A percentile compares a stretch with the other conserved stretches of the same genome.
Evolutionary conservation across 2,888 invertebrate genomes (phyloP).

Genomic region (Phyllotreta striolata): DNA sequence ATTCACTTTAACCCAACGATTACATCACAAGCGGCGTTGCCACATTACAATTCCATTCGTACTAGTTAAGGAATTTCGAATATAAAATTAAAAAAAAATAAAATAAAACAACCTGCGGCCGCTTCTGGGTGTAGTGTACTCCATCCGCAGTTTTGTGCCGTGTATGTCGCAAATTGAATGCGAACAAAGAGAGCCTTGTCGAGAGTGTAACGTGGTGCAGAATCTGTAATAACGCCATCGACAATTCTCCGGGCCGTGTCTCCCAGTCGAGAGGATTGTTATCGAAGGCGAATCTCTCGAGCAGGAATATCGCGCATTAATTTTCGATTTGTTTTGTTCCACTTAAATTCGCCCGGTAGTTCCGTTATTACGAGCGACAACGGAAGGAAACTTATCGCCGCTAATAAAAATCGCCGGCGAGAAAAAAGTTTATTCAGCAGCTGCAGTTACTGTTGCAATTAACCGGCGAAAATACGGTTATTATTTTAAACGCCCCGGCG

Average conservation of each 20-base stretch:
- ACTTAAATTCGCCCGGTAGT: too few relatives aligned
- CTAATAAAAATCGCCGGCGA: not conserved
- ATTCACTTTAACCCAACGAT: too few relatives aligned
- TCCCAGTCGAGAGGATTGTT: not conserved
- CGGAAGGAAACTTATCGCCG: too few relatives aligned
- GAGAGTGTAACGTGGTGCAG: slow-evolving; percentile 21
- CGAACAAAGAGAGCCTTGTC: slow-evolving; percentile 17
- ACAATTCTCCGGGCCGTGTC: not conserved
- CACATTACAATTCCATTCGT: too few relatives aligned
- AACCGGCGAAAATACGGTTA: slow-evolving; percentile 1
- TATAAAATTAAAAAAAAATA: too few relatives aligned
- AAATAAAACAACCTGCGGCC: not conserved
- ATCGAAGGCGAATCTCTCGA: slow-evolving; percentile 3
- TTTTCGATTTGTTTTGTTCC: not conserved
- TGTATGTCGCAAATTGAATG: slow-evolving; percentile 15
- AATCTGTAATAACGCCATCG: slow-evolving; percentile 17
- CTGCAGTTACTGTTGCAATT: slow-evolving; percentile 1
- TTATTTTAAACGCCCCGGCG: slow-evolving; percentile 8
- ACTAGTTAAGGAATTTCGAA: too few relatives aligned
- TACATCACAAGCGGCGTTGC: too few relatives aligned
- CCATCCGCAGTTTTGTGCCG: not conserved
- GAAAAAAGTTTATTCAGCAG: slow-evolving; percentile 2
- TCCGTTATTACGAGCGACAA: too few relatives aligned
- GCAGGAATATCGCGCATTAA: not conserved
- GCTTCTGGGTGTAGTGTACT: not conserved